phyloP scores from a whole-genome alignment of 1,140 invertebrate genomes.

The Cepaea nemoralis region DNA sequence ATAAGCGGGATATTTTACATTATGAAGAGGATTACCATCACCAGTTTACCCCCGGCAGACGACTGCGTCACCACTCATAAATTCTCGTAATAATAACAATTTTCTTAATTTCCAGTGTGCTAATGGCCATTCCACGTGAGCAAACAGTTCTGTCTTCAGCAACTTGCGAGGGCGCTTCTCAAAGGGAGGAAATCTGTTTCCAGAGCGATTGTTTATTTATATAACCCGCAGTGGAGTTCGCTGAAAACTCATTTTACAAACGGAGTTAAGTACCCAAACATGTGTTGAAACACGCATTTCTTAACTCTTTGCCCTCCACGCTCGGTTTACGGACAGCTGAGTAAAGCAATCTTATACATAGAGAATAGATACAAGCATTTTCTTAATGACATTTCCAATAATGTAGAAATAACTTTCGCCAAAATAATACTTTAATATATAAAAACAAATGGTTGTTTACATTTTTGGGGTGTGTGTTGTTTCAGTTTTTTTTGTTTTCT shows the following conservation, averaged over 20 bases:
- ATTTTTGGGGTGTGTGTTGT: not conserved
- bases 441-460: not conserved
- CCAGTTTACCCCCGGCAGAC: not conserved
- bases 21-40: not conserved
- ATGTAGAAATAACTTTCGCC: slow-evolving; percentile 8
- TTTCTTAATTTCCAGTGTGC: not conserved
- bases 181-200: not conserved
- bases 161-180: not conserved
- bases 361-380: not conserved
- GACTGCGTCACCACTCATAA: not conserved
- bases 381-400: slow-evolving; percentile 3
- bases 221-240: slow-evolving; percentile 23
- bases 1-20: not conserved
- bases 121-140: slow-evolving; percentile 28
- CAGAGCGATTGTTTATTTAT: slow-evolving; percentile 36
- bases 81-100: slow-evolving; percentile 25
- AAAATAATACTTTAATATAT: not conserved
- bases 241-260: slow-evolving; percentile 17
- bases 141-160: slow-evolving; percentile 23
- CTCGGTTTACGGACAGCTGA: not conserved
- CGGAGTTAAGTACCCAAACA: slow-evolving; percentile 1
- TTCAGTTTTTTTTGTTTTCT: not conserved
- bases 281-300: slow-evolving; percentile 7
- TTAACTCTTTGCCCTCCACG: not conserved
- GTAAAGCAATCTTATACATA: not conserved